Conservation (phyloP, 2,797 vertebrate species). For the Vultur gryphus region DNA sequence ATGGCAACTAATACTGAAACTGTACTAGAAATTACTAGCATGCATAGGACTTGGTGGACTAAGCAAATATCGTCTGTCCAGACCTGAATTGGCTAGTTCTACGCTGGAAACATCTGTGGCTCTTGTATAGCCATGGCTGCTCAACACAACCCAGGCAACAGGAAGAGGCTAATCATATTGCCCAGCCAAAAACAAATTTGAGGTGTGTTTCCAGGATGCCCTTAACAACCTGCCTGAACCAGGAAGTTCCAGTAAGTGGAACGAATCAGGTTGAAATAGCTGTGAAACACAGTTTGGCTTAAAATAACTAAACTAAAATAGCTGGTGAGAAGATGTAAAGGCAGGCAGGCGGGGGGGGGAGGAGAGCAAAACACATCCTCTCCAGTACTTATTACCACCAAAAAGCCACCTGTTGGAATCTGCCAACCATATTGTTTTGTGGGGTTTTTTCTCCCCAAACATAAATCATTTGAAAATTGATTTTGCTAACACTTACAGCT, state of each 20-base stretch:
- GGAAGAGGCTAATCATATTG: not conserved
- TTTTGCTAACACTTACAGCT: constrained; percentile 8
- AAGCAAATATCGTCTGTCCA: not conserved
- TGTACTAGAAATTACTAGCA: not conserved
- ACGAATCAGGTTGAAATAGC: not conserved
- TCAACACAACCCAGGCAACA: not conserved
- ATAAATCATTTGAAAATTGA: not conserved
- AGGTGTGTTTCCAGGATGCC: not conserved
- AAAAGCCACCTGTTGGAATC: not conserved
- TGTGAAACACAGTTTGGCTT: not conserved
- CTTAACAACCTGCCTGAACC: not conserved
- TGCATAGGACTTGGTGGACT: not conserved
- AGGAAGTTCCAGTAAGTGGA: not conserved
- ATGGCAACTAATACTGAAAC: not conserved
- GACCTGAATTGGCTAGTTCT: not conserved
- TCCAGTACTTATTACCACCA: not conserved
- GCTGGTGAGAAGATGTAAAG: not conserved
- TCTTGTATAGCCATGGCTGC: not conserved
- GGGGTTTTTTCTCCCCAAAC: not conserved
- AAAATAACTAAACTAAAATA: not conserved
- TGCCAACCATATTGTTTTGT: not conserved
- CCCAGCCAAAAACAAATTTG: not conserved
- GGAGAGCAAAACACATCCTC: not conserved
- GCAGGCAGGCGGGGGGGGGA: fast-evolving
- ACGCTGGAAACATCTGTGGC: not conserved